Evolutionary conservation across 2,113 vertebrate species (phyloP).

Genomic region (Porphyrio hochstetteri): DNA sequence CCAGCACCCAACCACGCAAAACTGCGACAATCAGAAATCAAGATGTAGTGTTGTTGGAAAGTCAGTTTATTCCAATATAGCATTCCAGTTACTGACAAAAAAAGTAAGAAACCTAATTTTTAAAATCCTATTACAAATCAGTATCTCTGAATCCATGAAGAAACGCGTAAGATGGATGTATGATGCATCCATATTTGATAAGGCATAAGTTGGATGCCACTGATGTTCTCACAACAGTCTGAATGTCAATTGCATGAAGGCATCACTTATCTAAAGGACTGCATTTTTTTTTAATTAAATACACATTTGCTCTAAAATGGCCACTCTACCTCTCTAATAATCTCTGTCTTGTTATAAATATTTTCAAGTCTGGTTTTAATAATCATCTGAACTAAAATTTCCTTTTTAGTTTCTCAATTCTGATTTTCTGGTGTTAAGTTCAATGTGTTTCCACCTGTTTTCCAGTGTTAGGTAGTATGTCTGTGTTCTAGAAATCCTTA

Average conservation of each 20-base stretch:
- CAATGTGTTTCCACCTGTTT: not conserved
- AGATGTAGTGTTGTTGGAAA: not conserved
- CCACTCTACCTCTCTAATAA: not conserved
- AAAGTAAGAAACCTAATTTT: not conserved
- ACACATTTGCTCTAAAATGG: not conserved
- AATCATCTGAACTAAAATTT: not conserved
- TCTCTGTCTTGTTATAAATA: not conserved
- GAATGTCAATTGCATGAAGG: not conserved
- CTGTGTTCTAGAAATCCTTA: not conserved
- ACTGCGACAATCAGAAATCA: too few species aligned
- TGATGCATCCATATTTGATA: not conserved
- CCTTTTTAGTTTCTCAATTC: not conserved
- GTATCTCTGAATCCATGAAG: not conserved
- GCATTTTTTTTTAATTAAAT: not conserved
- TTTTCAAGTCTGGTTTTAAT: not conserved
- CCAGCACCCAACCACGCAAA: too few species aligned
- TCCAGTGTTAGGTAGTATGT: not conserved
- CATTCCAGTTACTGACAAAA: not conserved
- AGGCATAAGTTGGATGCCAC: not conserved
- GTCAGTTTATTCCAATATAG: not conserved
- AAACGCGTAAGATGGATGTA: not conserved
- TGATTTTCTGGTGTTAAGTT: not conserved
- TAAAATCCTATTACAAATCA: not conserved
- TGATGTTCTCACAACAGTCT: not conserved
- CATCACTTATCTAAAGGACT: not conserved